These are phyloP conservation scores for Rousettus leschenaultii DNA, from an alignment of 2,113 vertebrate species.

Conservation along the genomic window DNA sequence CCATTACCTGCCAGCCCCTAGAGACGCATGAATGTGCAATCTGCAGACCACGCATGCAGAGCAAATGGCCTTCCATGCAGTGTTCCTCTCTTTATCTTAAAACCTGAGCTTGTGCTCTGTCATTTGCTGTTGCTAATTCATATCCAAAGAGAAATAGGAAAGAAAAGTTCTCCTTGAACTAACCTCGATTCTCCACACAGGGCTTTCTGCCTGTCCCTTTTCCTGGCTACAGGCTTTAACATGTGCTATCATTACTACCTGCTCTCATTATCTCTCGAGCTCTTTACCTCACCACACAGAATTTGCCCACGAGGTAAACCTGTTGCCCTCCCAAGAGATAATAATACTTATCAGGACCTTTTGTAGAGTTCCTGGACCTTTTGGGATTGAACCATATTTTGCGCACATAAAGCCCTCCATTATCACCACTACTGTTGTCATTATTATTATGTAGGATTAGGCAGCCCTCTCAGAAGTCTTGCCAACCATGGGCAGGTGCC, in stretches of 20 bases:
- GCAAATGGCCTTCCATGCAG: background rate
- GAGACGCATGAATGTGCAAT: background rate
- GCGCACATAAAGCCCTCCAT: conserved; percentile 59
- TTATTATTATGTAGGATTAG: conserved; percentile 70
- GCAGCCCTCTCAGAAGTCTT: conserved; percentile 66
- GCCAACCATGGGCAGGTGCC: conserved; percentile 68
- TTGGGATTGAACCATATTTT: background rate
- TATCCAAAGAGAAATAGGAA: background rate
- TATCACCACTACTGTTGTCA: conserved; percentile 47
- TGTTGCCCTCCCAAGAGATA: conserved; percentile 47
- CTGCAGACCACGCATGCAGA: background rate
- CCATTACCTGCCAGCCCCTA: background rate
- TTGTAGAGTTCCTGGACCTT: conserved; percentile 53
- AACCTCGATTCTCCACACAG: background rate
- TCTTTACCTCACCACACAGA: background rate
- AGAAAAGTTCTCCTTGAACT: background rate
- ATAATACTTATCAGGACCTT: conserved; percentile 55
- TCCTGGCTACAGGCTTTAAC: background rate
- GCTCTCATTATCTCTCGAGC: background rate
- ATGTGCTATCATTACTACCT: background rate
- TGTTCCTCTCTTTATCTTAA: background rate
- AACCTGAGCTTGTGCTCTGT: background rate
- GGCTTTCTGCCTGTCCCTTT: background rate
- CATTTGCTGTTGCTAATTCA: background rate
- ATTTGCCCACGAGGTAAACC: conserved; percentile 39